Base-by-base conservation (phyloP, 2,888 invertebrate genomes). In the Patella ulyssiponensis region DNA sequence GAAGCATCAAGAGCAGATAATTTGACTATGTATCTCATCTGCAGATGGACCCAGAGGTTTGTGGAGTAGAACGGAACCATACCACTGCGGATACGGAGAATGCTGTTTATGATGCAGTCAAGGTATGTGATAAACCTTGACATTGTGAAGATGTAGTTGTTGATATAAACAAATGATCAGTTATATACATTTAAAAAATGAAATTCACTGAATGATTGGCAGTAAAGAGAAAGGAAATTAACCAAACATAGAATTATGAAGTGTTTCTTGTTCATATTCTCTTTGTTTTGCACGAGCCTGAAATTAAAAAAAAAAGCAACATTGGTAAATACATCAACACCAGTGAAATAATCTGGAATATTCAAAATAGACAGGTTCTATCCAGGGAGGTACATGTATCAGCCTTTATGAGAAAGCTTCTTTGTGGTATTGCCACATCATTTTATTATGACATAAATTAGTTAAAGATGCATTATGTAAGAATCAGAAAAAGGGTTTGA, bases 171-270 rank as follows among this genome's bases (percentile, higher is more conserved):
- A 5, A 44, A 44, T 44, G 44, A 44, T 44, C 44, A 44, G 44
- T 44, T 33, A 44, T 27, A 44, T 9, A 44, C 44, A 44, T 44
- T 44, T 44, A 44, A 9, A 44, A 44, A 44, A 44, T 44, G 44
- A 44, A 44, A 44, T 44, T 44, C 44, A 9, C 4, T 44, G 44
- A 44, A 44, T 44, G 44, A 44, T 44, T 44, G 44, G 44, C 44
- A 44, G 44, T 44, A 0, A 44, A 44, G 9, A 9, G 9, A 9
- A 44, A 44, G 11, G n/a, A 15, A 12, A 20, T 86, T 81, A 91
- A 80, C 90, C 90, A 87, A 89, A 91, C 91, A 91, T 91, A 7
- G 91, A 90, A 75, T 88, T 85, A 75, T 91, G 91, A 51, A 91
- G 85, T 72, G 81, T 85, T 73, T 91, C 90, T 71, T 90, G 80